Base-by-base conservation (phyloP, 2,797 vertebrate species). In the Phyllotis vaccarum region DNA sequence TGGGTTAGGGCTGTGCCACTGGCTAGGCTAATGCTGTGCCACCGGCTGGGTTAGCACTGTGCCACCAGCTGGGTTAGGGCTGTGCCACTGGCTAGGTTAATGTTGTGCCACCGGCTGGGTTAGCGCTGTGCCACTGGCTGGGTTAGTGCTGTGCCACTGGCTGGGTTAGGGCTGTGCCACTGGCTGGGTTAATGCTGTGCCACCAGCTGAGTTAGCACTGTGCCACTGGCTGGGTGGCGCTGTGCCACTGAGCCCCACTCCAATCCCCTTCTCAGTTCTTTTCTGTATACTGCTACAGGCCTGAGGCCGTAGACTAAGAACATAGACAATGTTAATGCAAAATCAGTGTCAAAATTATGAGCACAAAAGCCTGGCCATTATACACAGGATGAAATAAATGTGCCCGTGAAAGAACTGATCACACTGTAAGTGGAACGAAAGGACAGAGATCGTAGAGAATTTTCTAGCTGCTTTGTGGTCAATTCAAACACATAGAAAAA, bases 391-490 rank as follows among this genome's bases (percentile, higher is more conserved):
- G 19, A 34, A 85, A 70, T 80, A 62, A 78, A 24, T 19, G n/a
- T 72, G 52, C 49, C 43, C 34, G 19, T 46, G 37, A 86, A 80
- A 91, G 72, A 70, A 66, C 0, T 16, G 46, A 78, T 24, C 24
- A 82, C 29, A 34, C 37, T 80, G 62, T 81, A 29, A 93, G 37
- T n/a, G n/a, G 56, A 66, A 95, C 54, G 40, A 37, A 79, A 89
- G 43, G 24, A 70, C 24, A 52, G 54, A 89, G 46, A 43, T 27
- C 1, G 2, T 4, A 31, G 52, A 49, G 89, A 72, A 58, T 81
- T 95, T 93, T 91, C 90, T 52, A 85, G 82, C 29, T 86, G 79
- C 27, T 93, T 54, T 81, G 68, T 81, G 49, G 72, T 81, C 66
- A 43, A 6, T 70, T 89, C 79, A 93, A 40, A 85, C 40, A 62